Evolutionary conservation across 30 jellyfish, hydroid and myxozoan species (phyloP), one percentile per base, ranked within the genome.

Genomic region (Morbakka virulenta): DNA sequence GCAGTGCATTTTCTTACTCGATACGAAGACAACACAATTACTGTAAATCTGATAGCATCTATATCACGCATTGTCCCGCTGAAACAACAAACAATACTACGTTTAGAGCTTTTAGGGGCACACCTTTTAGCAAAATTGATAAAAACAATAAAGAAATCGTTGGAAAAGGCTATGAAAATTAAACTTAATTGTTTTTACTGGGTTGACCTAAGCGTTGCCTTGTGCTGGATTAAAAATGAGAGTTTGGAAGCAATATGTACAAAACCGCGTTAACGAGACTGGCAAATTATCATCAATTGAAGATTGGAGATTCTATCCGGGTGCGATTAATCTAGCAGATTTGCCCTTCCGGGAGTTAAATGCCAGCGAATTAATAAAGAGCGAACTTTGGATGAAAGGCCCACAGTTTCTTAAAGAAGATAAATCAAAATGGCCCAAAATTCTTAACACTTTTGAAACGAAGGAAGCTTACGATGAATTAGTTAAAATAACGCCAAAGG

Each of bases 51-150:
- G 47, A 31, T 83, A 9, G 89, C 95, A 27, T 66, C 82, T 3
- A 67, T 66, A 35, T 48, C 84, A 2, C 52, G 30, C 69, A 78
- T 80, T 27, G 28, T 32, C 57, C 91, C 91, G 32, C 49, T 79
- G 30, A 79, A 64, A 52, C 32, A 28, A 33, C 89, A 69, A 35
- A 69, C 52, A 22, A 69, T 69, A 29, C 81, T 72, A 4, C 2
- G 81, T 2, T 69, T 69, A 69, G 81, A 69, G 24, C 26, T 69
- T 4, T 30, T 29, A 33, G 81, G 81, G 75, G 76, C 76, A 13
- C 31, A 12, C 24, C 31, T 64, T 53, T 6, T 53, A 6, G 31
- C 69, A n/a, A 27, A 6, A 9, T 41, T 17, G 57, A 17, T 41
- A 17, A 41, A 41, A 17, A 41, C 9, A 6, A 41, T 41, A 6